Conservation (phyloP, 2,797 vertebrate species). For the Diplodus sargus region DNA sequence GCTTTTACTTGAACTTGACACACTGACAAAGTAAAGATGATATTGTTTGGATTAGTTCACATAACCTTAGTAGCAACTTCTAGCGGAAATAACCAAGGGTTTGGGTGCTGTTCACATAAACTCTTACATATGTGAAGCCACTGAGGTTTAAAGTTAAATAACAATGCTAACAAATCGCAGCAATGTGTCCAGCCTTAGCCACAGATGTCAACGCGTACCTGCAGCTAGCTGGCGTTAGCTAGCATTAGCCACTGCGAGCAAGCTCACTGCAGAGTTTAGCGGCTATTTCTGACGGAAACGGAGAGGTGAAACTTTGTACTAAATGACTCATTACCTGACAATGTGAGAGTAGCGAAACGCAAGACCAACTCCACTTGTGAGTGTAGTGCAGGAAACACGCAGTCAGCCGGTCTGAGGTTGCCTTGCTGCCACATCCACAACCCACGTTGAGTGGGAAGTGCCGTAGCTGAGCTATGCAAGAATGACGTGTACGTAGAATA, state of each 20-base stretch:
- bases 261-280: background rate
- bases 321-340: conserved; percentile 48
- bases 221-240: conserved; percentile 58
- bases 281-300: background rate
- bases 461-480: conserved; percentile 37
- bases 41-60: background rate
- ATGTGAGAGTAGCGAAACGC: background rate
- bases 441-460: conserved; percentile 56
- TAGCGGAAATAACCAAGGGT: background rate
- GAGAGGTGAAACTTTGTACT: background rate
- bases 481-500: conserved; percentile 34
- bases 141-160: background rate
- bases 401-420: conserved; percentile 12
- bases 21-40: conserved; percentile 36
- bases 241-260: conserved; percentile 52
- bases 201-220: conserved; percentile 19
- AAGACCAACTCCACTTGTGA: background rate
- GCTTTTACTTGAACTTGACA: conserved; percentile 34
- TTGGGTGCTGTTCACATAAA: background rate
- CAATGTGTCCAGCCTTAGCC: background rate
- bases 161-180: background rate
- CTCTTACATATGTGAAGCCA: background rate
- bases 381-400: conserved; percentile 60
- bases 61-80: background rate
- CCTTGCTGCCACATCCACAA: conserved; percentile 80